Base-by-base conservation (phyloP, 2,113 vertebrate species). In the Anhinga rufa region DNA sequence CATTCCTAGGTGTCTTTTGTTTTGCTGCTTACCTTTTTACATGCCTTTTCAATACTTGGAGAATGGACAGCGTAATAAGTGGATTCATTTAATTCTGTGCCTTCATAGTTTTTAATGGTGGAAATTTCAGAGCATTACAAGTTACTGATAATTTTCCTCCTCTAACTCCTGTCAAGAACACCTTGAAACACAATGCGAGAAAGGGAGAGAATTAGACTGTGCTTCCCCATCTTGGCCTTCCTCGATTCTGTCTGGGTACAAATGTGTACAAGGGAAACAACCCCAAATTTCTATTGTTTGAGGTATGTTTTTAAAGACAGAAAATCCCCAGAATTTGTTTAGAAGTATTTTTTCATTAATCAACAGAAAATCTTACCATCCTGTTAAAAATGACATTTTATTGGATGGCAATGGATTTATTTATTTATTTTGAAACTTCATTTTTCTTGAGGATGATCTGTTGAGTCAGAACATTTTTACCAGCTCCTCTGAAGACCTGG, bases 341-440 rank as follows among this genome's bases (percentile, higher is more conserved):
- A 29, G 6, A 77, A 76, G 26, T 17, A 24, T 36, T 89, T 81
- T 92, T 86, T 64, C 20, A 80, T 49, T 84, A 86, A 81, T 60
- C 55, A 48, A 36, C 31, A 68, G n/a, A 74, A 82, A 92, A 88
- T 77, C 32, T 66, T 71, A 42, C 36, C 17, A 25, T 81, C 18
- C 34, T 72, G 34, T 90, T 79, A 92, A 44, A 93, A 86, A 25
- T 64, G 32, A 40, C n/a, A 40, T 71, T 96, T 94, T 91, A 44
- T 92, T 75, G 71, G 29, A 54, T 62, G 60, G 19, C 12, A 61
- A 46, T 58, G 48, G 38, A 66, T 84, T 74, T 26, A 48, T 79
- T 89, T 70, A 75, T 76, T 90, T 78, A 76, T 77, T 86, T 86
- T 14, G 70, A 93, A 90, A 64, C 31, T 70, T 21, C 14, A 20